Evolutionary conservation across 2,888 invertebrate species (phyloP).

Genomic region (Leucophenga maculata): DNA sequence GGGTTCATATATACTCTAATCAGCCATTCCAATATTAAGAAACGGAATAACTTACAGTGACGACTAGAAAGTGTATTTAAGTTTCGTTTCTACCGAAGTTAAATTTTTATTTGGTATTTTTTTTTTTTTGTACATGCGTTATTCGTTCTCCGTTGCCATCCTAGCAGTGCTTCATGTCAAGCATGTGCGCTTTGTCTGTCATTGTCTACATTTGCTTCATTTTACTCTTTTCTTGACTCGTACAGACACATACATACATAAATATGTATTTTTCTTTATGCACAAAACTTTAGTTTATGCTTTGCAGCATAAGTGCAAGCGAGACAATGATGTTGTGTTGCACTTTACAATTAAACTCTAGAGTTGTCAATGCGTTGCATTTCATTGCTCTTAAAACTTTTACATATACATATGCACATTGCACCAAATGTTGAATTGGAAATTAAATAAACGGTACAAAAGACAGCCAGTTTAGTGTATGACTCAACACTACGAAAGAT

Average conservation of each 20-base stretch:
- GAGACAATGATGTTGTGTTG: slow-evolving; percentile 29
- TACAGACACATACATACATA: too few species aligned
- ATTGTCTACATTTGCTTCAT: slow-evolving; percentile 29
- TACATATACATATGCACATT: slow-evolving; percentile 5
- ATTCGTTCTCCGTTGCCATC: background rate
- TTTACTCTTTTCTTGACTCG: slow-evolving; percentile 32
- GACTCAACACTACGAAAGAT: too few species aligned
- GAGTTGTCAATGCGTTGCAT: background rate
- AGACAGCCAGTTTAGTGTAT: too few species aligned
- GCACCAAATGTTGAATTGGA: too few species aligned
- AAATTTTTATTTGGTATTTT: too few species aligned
- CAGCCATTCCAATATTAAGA: too few species aligned
- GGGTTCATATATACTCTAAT: too few species aligned
- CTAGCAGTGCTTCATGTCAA: background rate
- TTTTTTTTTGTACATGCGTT: background rate
- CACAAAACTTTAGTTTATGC: slow-evolving; percentile 38
- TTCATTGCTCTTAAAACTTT: too few species aligned
- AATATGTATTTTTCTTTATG: slow-evolving; percentile 9
- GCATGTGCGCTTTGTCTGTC: background rate
- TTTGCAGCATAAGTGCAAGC: slow-evolving; percentile 43
- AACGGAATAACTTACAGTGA: too few species aligned
- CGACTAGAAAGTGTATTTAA: too few species aligned
- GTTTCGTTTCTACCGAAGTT: too few species aligned
- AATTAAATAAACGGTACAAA: too few species aligned
- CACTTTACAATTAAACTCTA: background rate